Evolutionary conservation across 30 jellyfish, hydroid and myxozoan genomes (phyloP), one percentile per base, ranked within the genome.

Genomic region (Hydractinia echinata): DNA sequence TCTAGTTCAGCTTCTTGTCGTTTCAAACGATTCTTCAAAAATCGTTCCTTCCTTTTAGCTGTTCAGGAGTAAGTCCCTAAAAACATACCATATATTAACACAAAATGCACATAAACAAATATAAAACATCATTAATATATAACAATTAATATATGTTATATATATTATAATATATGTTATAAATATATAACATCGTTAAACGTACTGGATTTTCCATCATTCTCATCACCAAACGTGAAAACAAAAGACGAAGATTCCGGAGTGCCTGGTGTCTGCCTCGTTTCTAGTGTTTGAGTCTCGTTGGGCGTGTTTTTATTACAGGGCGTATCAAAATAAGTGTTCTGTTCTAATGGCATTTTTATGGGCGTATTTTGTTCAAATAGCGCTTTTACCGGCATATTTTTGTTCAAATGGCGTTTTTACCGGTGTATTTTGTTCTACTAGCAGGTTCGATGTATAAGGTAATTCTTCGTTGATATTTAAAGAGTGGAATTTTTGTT

Each of bases 61-160:
- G 97, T 50, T 90, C 95, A 5, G 97, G 97, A 39, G 97, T 90
- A 77, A 90, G 53, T 7, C 84, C 95, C 97, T 90, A 21, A 60
- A 79, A 67, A 64, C 50, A 6, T n/a, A 64, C 19, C 4, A 4
- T 7, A 58, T 16, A 58, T 16, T 11, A 58, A 0, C 19, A 64
- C 19, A 64, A 64, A 1, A 7, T n/a, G 39, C 69, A 30, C 44
- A 30, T 30, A 30, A 30, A 30, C 44, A 30, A 30, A 30, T 30
- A 30, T 30, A 30, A 0, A 30, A 30, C 44, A 30, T 2, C 44
- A 30, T 30, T 30, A 30, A 30, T 30, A 30, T 30, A 30, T 30
- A 58, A 58, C 69, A 58, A 16, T 1, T 58, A 11, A 11, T 16
- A 58, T 58, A 58, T 16, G 18, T 11, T 16, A 58, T 16, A 13